These are phyloP conservation scores for Zaprionus nigranus DNA, from an alignment of 1,140 invertebrate species.

Conservation along the genomic window DNA sequence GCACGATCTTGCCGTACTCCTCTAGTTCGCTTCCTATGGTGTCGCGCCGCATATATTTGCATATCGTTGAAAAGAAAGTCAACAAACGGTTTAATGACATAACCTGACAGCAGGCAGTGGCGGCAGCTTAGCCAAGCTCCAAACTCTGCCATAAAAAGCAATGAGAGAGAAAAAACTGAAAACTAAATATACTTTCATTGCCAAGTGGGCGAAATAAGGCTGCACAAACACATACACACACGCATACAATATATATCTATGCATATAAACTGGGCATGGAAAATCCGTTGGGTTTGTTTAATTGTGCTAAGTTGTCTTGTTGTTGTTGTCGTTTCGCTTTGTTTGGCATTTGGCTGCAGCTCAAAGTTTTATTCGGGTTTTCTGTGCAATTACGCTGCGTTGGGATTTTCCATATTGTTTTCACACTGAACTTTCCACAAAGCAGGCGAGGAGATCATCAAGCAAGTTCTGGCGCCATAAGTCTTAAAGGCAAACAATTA, in stretches of 20 bases:
- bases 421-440: conserved; percentile 48
- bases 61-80: conserved; percentile 76
- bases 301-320: conserved; percentile 71
- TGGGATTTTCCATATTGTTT: conserved; percentile 50
- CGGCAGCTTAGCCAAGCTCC: conserved; percentile 12
- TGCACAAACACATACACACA: not conserved
- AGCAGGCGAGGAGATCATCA: not conserved
- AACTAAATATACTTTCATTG: conserved; percentile 62
- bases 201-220: conserved; percentile 45
- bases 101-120: conserved; percentile 34
- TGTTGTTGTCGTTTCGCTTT: conserved; percentile 37
- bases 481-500: conserved; percentile 40
- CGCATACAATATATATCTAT: conserved; percentile 1
- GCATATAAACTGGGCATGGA: conserved; percentile 41
- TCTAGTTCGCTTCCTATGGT: conserved; percentile 22
- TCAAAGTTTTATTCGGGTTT: conserved; percentile 49
- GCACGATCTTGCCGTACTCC: conserved; percentile 21
- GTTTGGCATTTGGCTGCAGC: conserved; percentile 48
- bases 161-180: conserved; percentile 20
- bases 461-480: conserved; percentile 38
- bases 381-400: conserved; percentile 17
- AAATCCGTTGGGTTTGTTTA: conserved; percentile 69
- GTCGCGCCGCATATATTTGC: conserved; percentile 50
- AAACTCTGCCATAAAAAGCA: conserved; percentile 7
- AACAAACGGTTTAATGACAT: conserved; percentile 72